These are phyloP conservation scores for Gallinago media DNA, from an alignment of 2,113 vertebrate species.

Conservation along the genomic window DNA sequence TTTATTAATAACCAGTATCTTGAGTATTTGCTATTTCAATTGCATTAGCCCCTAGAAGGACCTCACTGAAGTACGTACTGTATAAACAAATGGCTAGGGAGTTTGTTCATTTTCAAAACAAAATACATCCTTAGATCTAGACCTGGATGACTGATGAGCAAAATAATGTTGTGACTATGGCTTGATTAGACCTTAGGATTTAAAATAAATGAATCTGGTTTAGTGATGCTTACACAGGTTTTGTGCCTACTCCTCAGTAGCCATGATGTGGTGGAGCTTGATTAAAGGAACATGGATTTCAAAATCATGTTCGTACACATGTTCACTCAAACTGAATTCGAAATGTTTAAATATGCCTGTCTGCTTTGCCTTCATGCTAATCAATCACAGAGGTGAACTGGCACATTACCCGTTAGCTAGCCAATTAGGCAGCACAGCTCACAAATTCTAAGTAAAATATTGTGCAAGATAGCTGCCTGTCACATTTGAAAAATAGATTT, in stretches of 20 bases:
- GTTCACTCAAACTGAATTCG: neutral
- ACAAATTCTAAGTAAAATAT: neutral
- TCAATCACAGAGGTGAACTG: slow-evolving; percentile 1
- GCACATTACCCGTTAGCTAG: neutral
- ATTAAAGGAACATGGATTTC: slow-evolving; percentile 27
- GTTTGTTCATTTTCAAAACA: neutral
- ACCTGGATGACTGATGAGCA: neutral
- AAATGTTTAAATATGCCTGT: slow-evolving; percentile 37
- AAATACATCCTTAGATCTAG: neutral
- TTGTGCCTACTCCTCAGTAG: neutral
- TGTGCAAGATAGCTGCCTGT: slow-evolving; percentile 30
- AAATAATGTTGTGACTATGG: neutral
- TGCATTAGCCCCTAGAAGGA: neutral
- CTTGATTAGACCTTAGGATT: neutral
- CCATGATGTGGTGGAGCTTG: neutral
- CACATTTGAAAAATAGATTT: neutral
- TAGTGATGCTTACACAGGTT: neutral
- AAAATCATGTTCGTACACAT: neutral
- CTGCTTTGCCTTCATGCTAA: slow-evolving; percentile 39
- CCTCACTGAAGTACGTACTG: neutral
- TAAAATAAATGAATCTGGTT: neutral
- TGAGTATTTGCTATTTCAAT: neutral
- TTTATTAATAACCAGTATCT: neutral
- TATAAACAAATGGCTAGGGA: neutral
- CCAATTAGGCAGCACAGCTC: slow-evolving; percentile 22